Evolutionary conservation across 2,797 vertebrate genomes (phyloP).

Genomic region (Thunnus albacares): DNA sequence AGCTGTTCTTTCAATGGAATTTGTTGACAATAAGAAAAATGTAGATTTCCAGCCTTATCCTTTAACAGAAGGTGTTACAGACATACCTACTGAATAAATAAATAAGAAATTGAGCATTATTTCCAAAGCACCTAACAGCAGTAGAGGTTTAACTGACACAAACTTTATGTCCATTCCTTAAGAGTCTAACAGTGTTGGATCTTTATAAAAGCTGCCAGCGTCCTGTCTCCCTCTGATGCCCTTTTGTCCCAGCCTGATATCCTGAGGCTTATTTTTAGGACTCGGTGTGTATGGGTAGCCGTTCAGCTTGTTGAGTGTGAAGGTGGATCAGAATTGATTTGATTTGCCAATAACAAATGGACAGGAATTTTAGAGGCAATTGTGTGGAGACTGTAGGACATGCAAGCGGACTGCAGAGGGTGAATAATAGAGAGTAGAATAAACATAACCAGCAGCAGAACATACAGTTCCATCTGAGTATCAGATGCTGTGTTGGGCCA

Average conservation of each 20-base stretch:
- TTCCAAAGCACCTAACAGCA: too few species aligned
- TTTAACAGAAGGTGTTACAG: too few species aligned
- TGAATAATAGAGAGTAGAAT: not conserved
- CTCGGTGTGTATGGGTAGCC: not conserved
- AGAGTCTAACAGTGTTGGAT: not conserved
- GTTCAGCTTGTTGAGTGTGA: constrained; percentile 29
- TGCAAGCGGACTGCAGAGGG: not conserved
- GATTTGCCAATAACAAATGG: constrained; percentile 10
- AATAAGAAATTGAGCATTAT: too few species aligned
- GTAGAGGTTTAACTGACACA: not conserved
- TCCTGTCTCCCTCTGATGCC: not conserved
- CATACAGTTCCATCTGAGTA: not conserved
- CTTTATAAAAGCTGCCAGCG: constrained; percentile 5
- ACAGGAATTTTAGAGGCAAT: not conserved
- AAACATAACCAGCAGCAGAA: not conserved
- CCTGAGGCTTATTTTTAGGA: constrained; percentile 30
- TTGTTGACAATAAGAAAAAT: too few species aligned
- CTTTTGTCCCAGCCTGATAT: constrained; percentile 6
- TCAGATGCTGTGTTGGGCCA: not conserved
- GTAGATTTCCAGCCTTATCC: too few species aligned
- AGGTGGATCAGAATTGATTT: constrained; percentile 25
- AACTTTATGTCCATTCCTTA: constrained; percentile 4
- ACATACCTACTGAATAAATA: too few species aligned
- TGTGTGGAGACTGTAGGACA: not conserved
- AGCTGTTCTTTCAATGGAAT: too few species aligned